phyloP scores from a whole-genome alignment of 2,797 vertebrate genomes.

The Leucoraja ocellata region DNA sequence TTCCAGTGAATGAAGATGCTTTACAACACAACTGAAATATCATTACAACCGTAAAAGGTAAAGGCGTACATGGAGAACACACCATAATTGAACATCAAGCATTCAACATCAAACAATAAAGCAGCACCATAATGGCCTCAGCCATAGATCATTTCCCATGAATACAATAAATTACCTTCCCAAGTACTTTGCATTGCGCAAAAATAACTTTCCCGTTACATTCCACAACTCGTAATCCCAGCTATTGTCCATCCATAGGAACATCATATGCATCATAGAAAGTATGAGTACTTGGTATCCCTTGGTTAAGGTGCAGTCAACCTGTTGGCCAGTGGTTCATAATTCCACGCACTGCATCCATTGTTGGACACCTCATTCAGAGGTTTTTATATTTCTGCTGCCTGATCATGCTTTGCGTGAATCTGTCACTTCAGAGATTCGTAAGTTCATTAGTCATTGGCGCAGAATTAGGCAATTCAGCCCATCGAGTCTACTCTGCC shows the following conservation, averaged over 20 bases:
- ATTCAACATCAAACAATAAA: too few relatives aligned
- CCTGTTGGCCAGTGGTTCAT: background rate
- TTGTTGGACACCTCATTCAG: background rate
- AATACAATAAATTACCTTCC: too few relatives aligned
- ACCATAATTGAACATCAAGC: too few relatives aligned
- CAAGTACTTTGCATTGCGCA: background rate
- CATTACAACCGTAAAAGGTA: background rate
- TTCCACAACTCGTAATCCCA: background rate
- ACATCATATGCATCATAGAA: too few relatives aligned
- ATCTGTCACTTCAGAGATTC: background rate
- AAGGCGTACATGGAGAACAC: too few relatives aligned
- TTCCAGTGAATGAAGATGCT: background rate
- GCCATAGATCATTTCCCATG: too few relatives aligned
- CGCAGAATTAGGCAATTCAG: too few relatives aligned
- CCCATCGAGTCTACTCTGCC: too few relatives aligned
- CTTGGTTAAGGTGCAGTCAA: background rate
- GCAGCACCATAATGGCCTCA: too few relatives aligned
- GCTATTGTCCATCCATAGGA: background rate
- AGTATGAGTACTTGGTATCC: background rate
- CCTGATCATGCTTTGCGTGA: background rate
- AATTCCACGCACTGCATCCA: background rate
- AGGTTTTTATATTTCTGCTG: background rate
- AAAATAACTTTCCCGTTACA: background rate
- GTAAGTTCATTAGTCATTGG: too few relatives aligned
- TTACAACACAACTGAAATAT: background rate